Percentiles rank a stretch among this genome's conserved stretches.
These are phyloP conservation scores for Ophioderma brevispina DNA, from an alignment of 35 echinoderm and acorn worm genomes.

Conservation along the genomic window DNA sequence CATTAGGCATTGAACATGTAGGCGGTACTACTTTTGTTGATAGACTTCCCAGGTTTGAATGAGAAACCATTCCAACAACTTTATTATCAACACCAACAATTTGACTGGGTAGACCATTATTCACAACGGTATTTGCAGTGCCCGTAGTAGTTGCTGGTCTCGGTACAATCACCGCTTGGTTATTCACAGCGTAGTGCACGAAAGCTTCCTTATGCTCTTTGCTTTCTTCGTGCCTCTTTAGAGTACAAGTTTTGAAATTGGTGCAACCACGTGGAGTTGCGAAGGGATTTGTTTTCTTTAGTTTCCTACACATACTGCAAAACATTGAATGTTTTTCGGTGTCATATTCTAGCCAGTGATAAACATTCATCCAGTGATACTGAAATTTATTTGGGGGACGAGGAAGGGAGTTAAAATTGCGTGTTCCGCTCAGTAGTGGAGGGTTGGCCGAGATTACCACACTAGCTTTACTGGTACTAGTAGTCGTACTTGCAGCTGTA, in stretches of 20 bases:
- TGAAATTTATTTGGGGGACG: neutral
- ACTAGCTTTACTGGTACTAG: too few species aligned
- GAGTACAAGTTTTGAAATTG: neutral
- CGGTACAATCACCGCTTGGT: neutral
- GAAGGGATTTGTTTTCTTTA: neutral
- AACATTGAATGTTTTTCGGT: neutral
- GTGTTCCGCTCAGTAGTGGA: neutral
- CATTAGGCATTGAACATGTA: too few species aligned
- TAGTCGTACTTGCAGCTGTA: too few species aligned
- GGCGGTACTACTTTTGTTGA: neutral
- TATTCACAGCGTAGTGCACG: neutral
- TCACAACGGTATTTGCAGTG: neutral
- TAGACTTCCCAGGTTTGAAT: neutral
- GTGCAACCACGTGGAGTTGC: neutral
- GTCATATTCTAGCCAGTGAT: neutral
- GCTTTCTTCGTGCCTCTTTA: neutral
- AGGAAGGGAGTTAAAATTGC: neutral
- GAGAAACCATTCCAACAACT: neutral
- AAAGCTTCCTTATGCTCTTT: neutral
- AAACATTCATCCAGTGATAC: neutral
- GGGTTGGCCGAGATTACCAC: neutral
- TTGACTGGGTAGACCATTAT: neutral
- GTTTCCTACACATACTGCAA: neutral
- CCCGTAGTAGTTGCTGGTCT: neutral
- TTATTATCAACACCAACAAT: too few species aligned